phyloP scores from a whole-genome alignment of 30 jellyfish, hydroid and myxozoan genomes.

The Turritopsis rubra region DNA sequence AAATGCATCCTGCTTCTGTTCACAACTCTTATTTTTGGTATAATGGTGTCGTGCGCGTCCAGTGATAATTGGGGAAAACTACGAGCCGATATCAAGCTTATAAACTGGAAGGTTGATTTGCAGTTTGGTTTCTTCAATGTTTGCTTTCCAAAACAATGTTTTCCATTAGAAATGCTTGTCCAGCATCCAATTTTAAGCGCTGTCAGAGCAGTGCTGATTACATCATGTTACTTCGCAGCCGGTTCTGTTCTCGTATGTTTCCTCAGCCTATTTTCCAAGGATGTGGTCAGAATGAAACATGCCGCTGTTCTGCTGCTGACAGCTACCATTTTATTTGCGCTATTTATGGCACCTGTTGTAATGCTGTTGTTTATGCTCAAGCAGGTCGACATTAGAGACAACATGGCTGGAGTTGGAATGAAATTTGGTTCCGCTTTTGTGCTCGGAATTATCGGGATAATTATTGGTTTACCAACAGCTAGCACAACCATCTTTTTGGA shows the following conservation, averaged over 20 bases:
- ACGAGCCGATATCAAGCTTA: neutral
- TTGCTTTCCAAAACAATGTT: neutral
- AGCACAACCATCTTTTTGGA: neutral
- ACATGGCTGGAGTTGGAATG: neutral
- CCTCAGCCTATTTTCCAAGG: neutral
- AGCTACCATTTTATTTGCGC: neutral
- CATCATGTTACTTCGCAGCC: neutral
- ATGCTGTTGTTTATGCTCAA: neutral
- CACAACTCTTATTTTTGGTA: neutral
- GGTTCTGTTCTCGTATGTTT: neutral
- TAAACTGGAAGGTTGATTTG: neutral
- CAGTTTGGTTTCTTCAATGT: neutral
- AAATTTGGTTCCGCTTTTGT: neutral
- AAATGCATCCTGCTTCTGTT: neutral
- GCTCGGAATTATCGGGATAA: neutral
- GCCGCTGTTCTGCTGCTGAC: neutral
- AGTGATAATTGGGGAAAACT: neutral
- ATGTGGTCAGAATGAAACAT: neutral
- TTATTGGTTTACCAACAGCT: neutral
- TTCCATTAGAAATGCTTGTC: neutral
- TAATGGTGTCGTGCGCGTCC: neutral
- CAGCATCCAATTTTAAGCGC: neutral
- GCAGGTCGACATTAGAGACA: neutral
- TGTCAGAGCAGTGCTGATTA: neutral
- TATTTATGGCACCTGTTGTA: neutral